phyloP scores from a whole-genome alignment of 2,888 invertebrate genomes.

The Villa cingulata region DNA sequence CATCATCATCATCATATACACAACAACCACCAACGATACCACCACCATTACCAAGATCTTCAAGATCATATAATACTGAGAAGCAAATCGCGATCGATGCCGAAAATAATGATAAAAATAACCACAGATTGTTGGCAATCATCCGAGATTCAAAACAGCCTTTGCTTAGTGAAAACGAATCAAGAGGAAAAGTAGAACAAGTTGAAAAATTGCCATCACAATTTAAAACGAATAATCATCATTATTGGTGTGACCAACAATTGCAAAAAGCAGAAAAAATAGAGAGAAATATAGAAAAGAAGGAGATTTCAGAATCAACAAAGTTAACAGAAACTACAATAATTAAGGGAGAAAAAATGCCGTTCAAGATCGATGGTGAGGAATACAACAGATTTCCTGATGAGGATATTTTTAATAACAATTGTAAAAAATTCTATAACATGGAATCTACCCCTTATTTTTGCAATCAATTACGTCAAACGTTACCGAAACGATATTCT shows the following conservation, averaged over 20 bases:
- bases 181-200: slow-evolving; percentile 14
- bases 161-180: slow-evolving; percentile 11
- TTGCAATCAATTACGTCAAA: slow-evolving; percentile 17
- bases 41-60: slow-evolving; percentile 19
- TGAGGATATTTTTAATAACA: slow-evolving; percentile 6
- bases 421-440: slow-evolving; percentile 29
- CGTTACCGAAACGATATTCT: slow-evolving; percentile 29
- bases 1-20: slow-evolving; percentile 11
- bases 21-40: slow-evolving; percentile 21
- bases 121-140: slow-evolving; percentile 48
- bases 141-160: slow-evolving; percentile 41
- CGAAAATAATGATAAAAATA: slow-evolving; percentile 33
- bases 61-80: slow-evolving; percentile 9
- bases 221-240: slow-evolving; percentile 18
- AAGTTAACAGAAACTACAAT: slow-evolving; percentile 20
- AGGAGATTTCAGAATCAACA: slow-evolving; percentile 5
- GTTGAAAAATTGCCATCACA: slow-evolving; percentile 4
- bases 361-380: background rate
- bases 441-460: slow-evolving; percentile 22
- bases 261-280: slow-evolving; percentile 12
- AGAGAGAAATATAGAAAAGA: slow-evolving; percentile 4
- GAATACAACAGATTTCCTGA: background rate
- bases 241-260: slow-evolving; percentile 23
- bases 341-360: background rate
- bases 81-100: slow-evolving; percentile 19